Evolutionary conservation across 2,797 vertebrate genomes (phyloP).

Genomic region (Myripristis jacobus): DNA sequence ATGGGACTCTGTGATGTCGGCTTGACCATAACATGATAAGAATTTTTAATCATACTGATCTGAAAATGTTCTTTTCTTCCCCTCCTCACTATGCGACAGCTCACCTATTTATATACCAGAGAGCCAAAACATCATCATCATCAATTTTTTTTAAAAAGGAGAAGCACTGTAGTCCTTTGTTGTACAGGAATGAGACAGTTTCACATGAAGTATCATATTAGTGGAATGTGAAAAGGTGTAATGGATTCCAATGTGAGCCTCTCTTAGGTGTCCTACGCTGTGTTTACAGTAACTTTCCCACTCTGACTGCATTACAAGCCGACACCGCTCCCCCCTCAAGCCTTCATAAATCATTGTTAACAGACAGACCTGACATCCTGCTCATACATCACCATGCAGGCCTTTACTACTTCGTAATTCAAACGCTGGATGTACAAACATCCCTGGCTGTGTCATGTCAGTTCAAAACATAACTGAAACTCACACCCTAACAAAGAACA

Average conservation of each 20-base stretch:
- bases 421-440: constrained; percentile 77
- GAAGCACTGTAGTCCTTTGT: constrained; percentile 38
- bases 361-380: constrained; percentile 76
- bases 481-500: constrained; percentile 76
- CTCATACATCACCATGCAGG: constrained; percentile 78
- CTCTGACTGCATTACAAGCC: constrained; percentile 66
- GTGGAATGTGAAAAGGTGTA: constrained; percentile 70
- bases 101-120: constrained; percentile 3
- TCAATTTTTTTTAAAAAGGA: constrained; percentile 35
- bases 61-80: constrained; percentile 13
- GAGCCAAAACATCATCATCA: constrained; percentile 1
- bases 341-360: constrained; percentile 84
- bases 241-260: constrained; percentile 70
- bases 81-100: background rate
- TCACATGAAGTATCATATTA: constrained; percentile 52
- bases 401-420: constrained; percentile 73
- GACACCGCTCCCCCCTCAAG: constrained; percentile 60
- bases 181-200: constrained; percentile 42
- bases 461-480: constrained; percentile 74
- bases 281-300: constrained; percentile 80
- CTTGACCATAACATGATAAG: constrained; percentile 23
- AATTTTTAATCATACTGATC: background rate
- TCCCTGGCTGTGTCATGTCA: constrained; percentile 69
- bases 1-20: constrained; percentile 41
- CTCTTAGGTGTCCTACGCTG: constrained; percentile 69